Base-by-base conservation (phyloP, 2,888 invertebrate genomes). In the Spisula solida region DNA sequence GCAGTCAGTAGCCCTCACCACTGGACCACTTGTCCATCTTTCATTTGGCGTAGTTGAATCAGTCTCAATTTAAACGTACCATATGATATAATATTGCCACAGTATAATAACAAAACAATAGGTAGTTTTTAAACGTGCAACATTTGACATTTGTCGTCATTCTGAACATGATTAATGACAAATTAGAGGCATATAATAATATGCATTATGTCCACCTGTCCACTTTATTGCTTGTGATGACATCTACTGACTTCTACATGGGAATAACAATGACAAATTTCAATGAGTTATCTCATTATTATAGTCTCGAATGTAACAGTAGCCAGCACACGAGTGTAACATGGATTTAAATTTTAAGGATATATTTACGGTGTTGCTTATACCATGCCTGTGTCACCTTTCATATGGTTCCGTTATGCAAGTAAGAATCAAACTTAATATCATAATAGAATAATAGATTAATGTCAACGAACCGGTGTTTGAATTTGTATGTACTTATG, bases 341-440 rank as follows among this genome's bases (percentile, higher is more conserved):
- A 66, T 66, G 60, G 60, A 66, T 66, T n/a, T 66, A 66, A 66
- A 5, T 25, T 66, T 25, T 12, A n/a, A 25, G 60, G 60, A 66
- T 25, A 25, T 66, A 25, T 25, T 66, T 5, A 66, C 4, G 12
- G 25, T 25, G n/a, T 25, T 66, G 25, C n/a, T 25, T 12, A 25
- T 66, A 66, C 4, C 60, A 66, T 66, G 60, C 60, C 60, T 66
- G n/a, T 66, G 60, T 25, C 60, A 66, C n/a, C 25, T 66, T 25
- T 66, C 60, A 8, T 10, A 25, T 12, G 60, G 60, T 12, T 66
- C 25, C 25, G 60, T n/a, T 66, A 25, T 25, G 10, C 60, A 66
- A 66, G 60, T 66, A 66, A 66, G 60, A 66, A 66, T 25, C n/a
- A 25, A 2, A 66, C 60, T 25, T 25, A 66, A 4, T n/a, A 25